Evolutionary conservation across 2,888 invertebrate genomes (phyloP), one percentile per base, ranked within the genome.

Genomic region (Julus scanicus): DNA sequence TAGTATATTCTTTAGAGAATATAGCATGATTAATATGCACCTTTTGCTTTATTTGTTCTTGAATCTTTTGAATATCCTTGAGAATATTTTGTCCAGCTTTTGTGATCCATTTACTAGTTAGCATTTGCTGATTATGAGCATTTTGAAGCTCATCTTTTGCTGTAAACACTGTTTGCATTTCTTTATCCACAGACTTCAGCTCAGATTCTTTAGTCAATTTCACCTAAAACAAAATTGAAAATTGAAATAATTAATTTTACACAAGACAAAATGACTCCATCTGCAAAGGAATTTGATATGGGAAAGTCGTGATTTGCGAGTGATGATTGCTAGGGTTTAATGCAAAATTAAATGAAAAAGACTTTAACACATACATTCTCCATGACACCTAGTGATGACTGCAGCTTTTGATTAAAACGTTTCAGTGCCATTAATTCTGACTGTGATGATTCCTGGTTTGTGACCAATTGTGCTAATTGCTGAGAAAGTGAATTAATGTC

Each of bases 21-120:
- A 9, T 53, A 53, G 4, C 13, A 4, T 53, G 8, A 9, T 86
- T 15, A 15, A 8, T 37, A 39, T 39, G 37, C 15, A 84, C 44
- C n/a, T 44, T 48, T 13, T 48, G 48, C 17, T 86, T 86, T 86
- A 86, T 86, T 20, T 80, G 29, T 20, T 83, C 40, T 44, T 87
- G 87, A 83, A 87, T 71, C n/a, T 44, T 48, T 40, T 87, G 63
- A 20, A 83, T 87, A 44, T 80, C 20, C 6, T 87, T 87, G 11
- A 48, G 83, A 20, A 80, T 83, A 57, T 87, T 83, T 83, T 83
- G 83, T 4, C 44, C 49, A 6, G 87, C 37, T 44, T 80, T 80
- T 11, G 71, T 83, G n/a, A 83, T 49, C 44, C 53, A 80, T 39
- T 83, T 80, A n/a, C 84, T 49, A 48, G 71, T 80, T 17, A 87